Evolutionary conservation across 2,113 vertebrate genomes (phyloP).

Genomic region (Ginglymostoma cirratum): DNA sequence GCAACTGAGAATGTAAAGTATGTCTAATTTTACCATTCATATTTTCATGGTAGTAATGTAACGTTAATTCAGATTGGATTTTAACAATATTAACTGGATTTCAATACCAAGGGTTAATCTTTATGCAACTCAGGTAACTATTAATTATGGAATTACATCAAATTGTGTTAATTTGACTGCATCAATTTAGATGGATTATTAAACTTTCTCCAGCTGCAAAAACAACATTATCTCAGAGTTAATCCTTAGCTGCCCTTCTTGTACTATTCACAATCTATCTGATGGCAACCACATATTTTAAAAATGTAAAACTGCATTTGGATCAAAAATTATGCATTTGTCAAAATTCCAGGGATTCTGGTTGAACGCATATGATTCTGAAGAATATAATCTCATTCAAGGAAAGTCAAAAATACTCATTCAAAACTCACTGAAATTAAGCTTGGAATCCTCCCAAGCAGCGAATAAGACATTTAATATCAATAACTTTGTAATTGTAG

Average conservation of each 20-base stretch:
- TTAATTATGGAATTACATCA: conserved; percentile 19
- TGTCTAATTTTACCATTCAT: background rate
- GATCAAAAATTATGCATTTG: background rate
- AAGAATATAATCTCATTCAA: background rate
- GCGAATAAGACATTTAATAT: background rate
- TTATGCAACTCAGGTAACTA: background rate
- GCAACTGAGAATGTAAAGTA: background rate
- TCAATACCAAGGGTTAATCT: background rate
- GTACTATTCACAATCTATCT: background rate
- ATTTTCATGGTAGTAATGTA: background rate
- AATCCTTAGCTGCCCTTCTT: background rate
- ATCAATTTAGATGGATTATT: conserved; percentile 16
- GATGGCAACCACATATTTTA: background rate
- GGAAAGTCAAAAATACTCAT: background rate
- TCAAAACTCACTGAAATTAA: background rate
- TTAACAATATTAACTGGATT: background rate
- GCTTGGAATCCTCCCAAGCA: background rate
- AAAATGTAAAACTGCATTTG: background rate
- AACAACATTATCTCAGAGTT: background rate
- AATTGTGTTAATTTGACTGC: conserved; percentile 19
- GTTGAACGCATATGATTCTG: background rate
- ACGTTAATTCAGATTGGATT: background rate
- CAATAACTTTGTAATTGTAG: background rate
- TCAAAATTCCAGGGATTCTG: background rate
- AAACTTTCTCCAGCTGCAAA: background rate